Evolutionary conservation across 1,140 invertebrate genomes (phyloP).

Genomic region (Antheraea pernyi): DNA sequence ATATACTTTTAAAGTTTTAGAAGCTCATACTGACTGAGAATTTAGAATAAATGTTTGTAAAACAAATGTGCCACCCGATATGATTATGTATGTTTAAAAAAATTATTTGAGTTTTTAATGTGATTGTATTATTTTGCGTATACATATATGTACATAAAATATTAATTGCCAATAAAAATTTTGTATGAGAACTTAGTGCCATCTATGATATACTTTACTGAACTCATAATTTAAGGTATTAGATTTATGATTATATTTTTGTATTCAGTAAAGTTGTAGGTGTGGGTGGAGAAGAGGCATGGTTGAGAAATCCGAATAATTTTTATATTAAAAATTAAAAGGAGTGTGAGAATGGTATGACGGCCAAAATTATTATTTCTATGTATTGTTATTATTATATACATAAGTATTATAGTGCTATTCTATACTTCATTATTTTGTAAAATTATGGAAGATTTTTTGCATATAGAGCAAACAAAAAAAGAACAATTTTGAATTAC

Average conservation of each 20-base stretch:
- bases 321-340: conserved; percentile 77
- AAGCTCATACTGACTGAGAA: conserved; percentile 13
- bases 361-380: conserved; percentile 56
- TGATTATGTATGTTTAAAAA: conserved; percentile 28
- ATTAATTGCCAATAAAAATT: conserved; percentile 35
- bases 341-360: conserved; percentile 63
- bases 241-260: conserved; percentile 47
- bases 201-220: conserved; percentile 52
- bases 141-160: conserved; percentile 18
- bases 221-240: conserved; percentile 64
- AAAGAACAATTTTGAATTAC: conserved; percentile 57
- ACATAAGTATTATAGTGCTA: conserved; percentile 73
- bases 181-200: conserved; percentile 35
- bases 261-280: conserved; percentile 41
- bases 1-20: neutral
- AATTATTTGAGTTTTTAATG: conserved; percentile 41
- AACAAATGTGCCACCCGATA: conserved; percentile 59
- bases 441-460: conserved; percentile 65
- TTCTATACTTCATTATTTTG: conserved; percentile 61
- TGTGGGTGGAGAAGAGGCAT: conserved; percentile 33
- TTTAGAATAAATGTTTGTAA: conserved; percentile 36
- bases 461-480: conserved; percentile 38
- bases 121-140: conserved; percentile 23
- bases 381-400: conserved; percentile 57
- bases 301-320: conserved; percentile 62